Evolutionary conservation across 1,140 invertebrate genomes (phyloP).

Genomic region (Euglossa dilemma): DNA sequence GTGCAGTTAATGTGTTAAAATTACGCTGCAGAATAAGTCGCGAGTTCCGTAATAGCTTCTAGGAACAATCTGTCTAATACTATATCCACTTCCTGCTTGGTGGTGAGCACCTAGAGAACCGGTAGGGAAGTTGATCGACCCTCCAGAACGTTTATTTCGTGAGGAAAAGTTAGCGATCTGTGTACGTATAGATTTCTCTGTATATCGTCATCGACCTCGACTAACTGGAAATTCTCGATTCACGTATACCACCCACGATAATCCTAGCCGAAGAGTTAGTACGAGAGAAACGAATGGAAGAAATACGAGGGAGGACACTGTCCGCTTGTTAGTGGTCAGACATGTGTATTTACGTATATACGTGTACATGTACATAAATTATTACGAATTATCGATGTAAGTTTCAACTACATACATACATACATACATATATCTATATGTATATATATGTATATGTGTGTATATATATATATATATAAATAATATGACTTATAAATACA

Average conservation of each 20-base stretch:
- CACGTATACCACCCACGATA: constrained; percentile 2
- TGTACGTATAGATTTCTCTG: constrained; percentile 14
- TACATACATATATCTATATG: constrained; percentile 48
- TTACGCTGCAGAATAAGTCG: background rate
- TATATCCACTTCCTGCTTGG: constrained; percentile 5
- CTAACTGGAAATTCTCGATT: constrained; percentile 16
- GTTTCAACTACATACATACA: constrained; percentile 61
- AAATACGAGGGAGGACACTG: background rate
- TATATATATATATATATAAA: constrained; percentile 54
- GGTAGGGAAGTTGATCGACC: background rate
- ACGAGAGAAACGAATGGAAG: background rate
- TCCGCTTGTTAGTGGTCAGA: background rate
- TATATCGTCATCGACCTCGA: constrained; percentile 3
- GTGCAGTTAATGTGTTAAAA: constrained; percentile 9
- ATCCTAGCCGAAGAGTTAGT: constrained; percentile 1
- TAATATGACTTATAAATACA: constrained; percentile 46
- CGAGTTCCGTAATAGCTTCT: background rate
- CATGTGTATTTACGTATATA: constrained; percentile 48
- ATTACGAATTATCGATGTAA: constrained; percentile 75
- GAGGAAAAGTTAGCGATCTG: background rate
- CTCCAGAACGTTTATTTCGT: constrained; percentile 18
- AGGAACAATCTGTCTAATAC: constrained; percentile 1
- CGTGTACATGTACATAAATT: constrained; percentile 72
- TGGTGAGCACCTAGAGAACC: background rate
- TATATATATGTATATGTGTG: constrained; percentile 52